These are phyloP conservation scores for Hoplodrina ambigua DNA, from an alignment of 2,888 invertebrate species.

Conservation along the genomic window DNA sequence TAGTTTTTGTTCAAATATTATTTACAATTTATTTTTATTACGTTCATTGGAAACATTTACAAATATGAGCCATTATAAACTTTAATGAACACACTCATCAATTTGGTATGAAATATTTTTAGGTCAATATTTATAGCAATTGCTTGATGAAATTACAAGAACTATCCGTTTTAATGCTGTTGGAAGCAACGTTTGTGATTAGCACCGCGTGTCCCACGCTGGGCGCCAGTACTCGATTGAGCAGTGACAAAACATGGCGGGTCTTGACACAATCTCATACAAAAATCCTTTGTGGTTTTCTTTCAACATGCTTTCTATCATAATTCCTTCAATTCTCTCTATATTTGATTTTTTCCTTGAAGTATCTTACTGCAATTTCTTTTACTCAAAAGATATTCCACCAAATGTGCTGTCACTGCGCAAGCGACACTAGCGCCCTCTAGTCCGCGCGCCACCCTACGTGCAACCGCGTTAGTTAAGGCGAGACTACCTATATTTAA, in stretches of 20 bases:
- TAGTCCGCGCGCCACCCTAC: conserved; percentile 80
- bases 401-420: conserved; percentile 16
- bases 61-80: conserved; percentile 38
- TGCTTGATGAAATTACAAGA: conserved; percentile 41
- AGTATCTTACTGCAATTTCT: background rate
- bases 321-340: background rate
- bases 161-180: conserved; percentile 45
- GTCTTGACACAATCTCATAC: too few relatives aligned
- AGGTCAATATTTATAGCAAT: conserved; percentile 34
- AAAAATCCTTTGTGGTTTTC: too few relatives aligned
- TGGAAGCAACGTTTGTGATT: conserved; percentile 50
- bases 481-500: conserved; percentile 73
- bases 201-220: conserved; percentile 72
- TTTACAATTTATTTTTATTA: conserved; percentile 44
- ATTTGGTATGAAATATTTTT: conserved; percentile 37
- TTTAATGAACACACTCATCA: conserved; percentile 31
- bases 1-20: conserved; percentile 55
- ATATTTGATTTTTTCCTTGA: too few relatives aligned
- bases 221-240: conserved; percentile 62
- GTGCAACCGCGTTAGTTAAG: conserved; percentile 74
- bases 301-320: background rate
- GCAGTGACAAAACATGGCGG: conserved; percentile 17
- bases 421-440: conserved; percentile 70
- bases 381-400: background rate
- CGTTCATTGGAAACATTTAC: conserved; percentile 22